These are phyloP conservation scores for Syrphus vitripennis DNA, from an alignment of 2,888 invertebrate species.

Conservation along the genomic window DNA sequence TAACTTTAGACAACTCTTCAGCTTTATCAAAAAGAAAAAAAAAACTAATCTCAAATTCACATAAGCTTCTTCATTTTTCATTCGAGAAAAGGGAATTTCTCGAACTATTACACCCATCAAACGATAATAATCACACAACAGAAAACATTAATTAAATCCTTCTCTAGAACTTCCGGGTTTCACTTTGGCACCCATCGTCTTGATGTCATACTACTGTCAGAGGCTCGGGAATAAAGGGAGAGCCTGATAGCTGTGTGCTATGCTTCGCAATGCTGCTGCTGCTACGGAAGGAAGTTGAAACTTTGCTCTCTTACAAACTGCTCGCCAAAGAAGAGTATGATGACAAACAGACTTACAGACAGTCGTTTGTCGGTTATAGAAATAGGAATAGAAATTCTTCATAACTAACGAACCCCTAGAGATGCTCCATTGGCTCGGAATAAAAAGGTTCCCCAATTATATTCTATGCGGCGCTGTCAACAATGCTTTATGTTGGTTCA, in stretches of 20 bases:
- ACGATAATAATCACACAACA: slow-evolving; percentile 36
- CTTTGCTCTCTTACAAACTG: slow-evolving; percentile 26
- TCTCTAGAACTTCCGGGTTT: slow-evolving; percentile 40
- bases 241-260: not conserved
- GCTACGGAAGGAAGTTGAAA: slow-evolving; percentile 53
- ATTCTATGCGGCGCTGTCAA: slow-evolving; percentile 50
- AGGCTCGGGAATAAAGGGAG: slow-evolving; percentile 13
- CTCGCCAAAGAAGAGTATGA: slow-evolving; percentile 7
- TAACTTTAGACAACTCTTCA: not conserved
- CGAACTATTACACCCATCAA: slow-evolving; percentile 41
- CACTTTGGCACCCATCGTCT: slow-evolving; percentile 25
- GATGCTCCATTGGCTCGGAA: slow-evolving; percentile 41
- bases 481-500: slow-evolving; percentile 19
- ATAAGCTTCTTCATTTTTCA: not conserved
- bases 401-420: slow-evolving; percentile 49
- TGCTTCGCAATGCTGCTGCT: slow-evolving; percentile 8
- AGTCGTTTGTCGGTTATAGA: not conserved
- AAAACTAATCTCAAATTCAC: not conserved
- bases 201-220: slow-evolving; percentile 28
- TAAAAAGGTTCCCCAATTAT: slow-evolving; percentile 51
- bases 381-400: slow-evolving; percentile 3
- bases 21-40: not conserved
- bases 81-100: not conserved
- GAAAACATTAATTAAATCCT: slow-evolving; percentile 63
- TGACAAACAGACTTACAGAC: not conserved